phyloP scores from a whole-genome alignment of 2,888 invertebrate species.

The Candidula unifasciata region DNA sequence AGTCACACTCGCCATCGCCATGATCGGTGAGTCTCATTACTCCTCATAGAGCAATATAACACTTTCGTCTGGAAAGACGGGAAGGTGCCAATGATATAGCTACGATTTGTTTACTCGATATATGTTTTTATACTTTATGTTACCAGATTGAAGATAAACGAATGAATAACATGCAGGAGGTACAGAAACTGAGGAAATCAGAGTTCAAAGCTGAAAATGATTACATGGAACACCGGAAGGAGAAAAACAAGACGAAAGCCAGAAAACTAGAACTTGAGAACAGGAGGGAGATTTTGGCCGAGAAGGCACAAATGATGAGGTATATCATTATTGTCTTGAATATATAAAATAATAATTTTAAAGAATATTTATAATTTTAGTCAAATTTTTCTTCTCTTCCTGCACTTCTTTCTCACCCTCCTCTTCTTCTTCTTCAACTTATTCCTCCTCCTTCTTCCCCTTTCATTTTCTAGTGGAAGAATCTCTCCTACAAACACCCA shows the following conservation, averaged over 20 bases:
- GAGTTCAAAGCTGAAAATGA: conserved; percentile 57
- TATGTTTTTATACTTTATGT: no score
- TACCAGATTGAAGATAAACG: conserved; percentile 51
- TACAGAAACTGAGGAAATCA: conserved; percentile 60
- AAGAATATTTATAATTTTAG: background rate
- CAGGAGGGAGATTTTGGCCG: conserved; percentile 60
- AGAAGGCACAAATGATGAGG: conserved; percentile 58
- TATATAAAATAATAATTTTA: background rate
- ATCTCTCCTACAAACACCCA: no score
- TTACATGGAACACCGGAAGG: conserved; percentile 58
- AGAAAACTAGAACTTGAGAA: conserved; percentile 63
- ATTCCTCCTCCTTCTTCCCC: background rate
- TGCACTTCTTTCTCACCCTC: background rate
- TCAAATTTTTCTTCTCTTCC: background rate
- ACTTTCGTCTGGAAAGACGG: no score
- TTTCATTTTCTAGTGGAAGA: no score
- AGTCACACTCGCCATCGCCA: no score
- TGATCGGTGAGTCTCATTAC: no score
- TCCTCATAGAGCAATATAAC: no score
- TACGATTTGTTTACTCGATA: no score
- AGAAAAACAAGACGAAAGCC: conserved; percentile 61
- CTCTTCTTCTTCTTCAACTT: conserved; percentile 9
- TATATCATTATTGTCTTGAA: background rate
- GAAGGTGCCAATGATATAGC: no score
- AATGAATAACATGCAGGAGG: conserved; percentile 53